Evolutionary conservation across 2,113 vertebrate species (phyloP).

Genomic region (Craseonycteris thonglongyai): DNA sequence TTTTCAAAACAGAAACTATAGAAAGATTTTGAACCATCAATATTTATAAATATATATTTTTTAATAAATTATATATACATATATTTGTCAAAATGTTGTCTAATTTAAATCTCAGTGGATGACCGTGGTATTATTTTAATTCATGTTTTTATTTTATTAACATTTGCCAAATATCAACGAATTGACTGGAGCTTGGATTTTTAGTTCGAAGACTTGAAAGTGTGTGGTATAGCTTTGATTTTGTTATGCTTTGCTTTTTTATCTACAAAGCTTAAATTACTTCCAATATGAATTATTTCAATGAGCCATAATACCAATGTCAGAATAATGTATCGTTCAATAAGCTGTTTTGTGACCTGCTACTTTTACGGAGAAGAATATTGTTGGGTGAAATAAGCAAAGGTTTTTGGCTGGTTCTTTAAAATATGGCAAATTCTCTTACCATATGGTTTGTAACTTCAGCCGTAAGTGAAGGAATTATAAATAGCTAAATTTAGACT

Average conservation of each 20-base stretch:
- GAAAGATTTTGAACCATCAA: not conserved
- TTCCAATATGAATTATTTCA: not conserved
- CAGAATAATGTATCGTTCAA: not conserved
- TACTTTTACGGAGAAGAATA: not conserved
- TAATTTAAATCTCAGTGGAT: not conserved
- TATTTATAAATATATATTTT: not conserved
- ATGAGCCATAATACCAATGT: not conserved
- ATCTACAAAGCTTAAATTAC: not conserved
- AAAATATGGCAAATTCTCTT: constrained; percentile 43
- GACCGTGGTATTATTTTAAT: not conserved
- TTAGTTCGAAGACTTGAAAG: constrained; percentile 14
- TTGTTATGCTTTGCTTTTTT: constrained; percentile 1
- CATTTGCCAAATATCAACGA: constrained; percentile 1
- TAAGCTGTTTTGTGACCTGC: not conserved
- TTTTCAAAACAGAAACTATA: not conserved
- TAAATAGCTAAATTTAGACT: constrained; percentile 56
- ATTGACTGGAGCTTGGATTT: not conserved
- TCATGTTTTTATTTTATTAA: constrained; percentile 29
- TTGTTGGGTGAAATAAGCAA: not conserved
- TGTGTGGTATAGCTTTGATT: not conserved
- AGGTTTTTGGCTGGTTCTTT: constrained; percentile 26
- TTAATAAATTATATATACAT: no score
- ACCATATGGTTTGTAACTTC: constrained; percentile 56
- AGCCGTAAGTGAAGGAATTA: constrained; percentile 54
- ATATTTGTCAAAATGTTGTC: not conserved